Conservation (phyloP, 2,113 vertebrate species). For the Ellobius talpinus region DNA sequence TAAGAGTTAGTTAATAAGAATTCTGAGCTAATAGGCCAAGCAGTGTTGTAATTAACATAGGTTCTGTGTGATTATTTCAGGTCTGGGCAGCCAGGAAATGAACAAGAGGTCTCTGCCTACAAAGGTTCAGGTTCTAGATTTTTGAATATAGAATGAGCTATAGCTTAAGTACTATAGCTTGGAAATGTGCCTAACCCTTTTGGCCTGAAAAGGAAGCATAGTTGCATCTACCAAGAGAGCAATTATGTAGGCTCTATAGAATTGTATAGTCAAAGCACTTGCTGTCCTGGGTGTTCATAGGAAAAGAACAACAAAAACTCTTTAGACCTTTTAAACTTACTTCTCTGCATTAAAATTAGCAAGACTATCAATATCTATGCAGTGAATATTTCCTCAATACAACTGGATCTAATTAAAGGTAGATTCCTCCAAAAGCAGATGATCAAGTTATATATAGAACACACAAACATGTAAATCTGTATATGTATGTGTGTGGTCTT, state of each 20-base stretch:
- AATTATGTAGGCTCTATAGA: not conserved
- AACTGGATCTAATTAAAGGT: slow-evolving; percentile 22
- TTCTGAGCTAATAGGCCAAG: no score
- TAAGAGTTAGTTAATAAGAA: no score
- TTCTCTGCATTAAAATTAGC: not conserved
- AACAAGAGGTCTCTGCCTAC: not conserved
- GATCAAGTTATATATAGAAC: not conserved
- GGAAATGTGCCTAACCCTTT: not conserved
- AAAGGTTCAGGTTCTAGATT: not conserved
- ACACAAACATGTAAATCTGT: not conserved
- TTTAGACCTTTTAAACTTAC: not conserved
- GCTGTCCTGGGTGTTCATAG: not conserved
- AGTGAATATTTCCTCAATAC: slow-evolving; percentile 18
- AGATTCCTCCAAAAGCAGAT: not conserved
- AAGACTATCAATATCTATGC: not conserved
- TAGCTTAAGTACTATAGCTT: not conserved
- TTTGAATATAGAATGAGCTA: not conserved
- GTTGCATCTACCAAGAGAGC: not conserved
- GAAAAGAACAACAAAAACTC: not conserved
- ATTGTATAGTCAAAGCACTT: not conserved
- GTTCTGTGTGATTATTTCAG: no score
- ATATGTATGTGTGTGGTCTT: not conserved
- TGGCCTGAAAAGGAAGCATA: not conserved
- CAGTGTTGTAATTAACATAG: no score
- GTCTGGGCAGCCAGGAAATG: no score